Percentiles rank a stretch among this genome's conserved stretches.
These are phyloP conservation scores for Drosophila orena DNA, from an alignment of 1,140 invertebrate species.

Conservation along the genomic window DNA sequence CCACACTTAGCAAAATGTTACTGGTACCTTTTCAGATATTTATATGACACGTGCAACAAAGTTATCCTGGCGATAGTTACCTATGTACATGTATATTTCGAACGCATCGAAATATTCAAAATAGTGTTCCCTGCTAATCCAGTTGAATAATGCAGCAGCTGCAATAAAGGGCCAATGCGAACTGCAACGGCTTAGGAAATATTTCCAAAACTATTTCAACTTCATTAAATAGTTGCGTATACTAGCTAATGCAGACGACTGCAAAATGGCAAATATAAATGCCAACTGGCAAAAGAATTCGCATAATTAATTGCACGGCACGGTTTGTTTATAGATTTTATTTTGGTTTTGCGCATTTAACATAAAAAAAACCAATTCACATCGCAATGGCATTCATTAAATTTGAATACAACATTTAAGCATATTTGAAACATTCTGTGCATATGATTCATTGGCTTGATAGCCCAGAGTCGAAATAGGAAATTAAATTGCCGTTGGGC, in stretches of 20 bases:
- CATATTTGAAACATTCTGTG: conserved; percentile 46
- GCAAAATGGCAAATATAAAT: conserved; percentile 47
- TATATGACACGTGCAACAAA: background rate
- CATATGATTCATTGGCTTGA: conserved; percentile 37
- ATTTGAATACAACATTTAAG: conserved; percentile 49
- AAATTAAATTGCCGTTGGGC: conserved; percentile 51
- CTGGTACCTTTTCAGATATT: background rate
- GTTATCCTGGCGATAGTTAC: background rate
- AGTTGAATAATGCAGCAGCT: conserved; percentile 19
- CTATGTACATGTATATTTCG: no score
- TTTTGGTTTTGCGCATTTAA: conserved; percentile 42
- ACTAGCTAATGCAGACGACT: conserved; percentile 26
- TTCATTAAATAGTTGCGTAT: conserved; percentile 30
- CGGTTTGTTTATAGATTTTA: conserved; percentile 37
- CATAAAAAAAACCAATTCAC: conserved; percentile 16
- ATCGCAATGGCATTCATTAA: conserved; percentile 37
- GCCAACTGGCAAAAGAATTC: conserved; percentile 28
- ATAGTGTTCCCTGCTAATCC: conserved; percentile 34
- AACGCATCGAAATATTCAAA: conserved; percentile 18
- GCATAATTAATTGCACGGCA: conserved; percentile 47
- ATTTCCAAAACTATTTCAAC: conserved; percentile 29
- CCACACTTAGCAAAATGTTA: background rate
- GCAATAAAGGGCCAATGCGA: conserved; percentile 20
- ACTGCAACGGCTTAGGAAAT: conserved; percentile 2
- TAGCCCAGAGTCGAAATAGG: conserved; percentile 29